Conservation (phyloP, 2,113 vertebrate species). For the Chloebia gouldiae region DNA sequence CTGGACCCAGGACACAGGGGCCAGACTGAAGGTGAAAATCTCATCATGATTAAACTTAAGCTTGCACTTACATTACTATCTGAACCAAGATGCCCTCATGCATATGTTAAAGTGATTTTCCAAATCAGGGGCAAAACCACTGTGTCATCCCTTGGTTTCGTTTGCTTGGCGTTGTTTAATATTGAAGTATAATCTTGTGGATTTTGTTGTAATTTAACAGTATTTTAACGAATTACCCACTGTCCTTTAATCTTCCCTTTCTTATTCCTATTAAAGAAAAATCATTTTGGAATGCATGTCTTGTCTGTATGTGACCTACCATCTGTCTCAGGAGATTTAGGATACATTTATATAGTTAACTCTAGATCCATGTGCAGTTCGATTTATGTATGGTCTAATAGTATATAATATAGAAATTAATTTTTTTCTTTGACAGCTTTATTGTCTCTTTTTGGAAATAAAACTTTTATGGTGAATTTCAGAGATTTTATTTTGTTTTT, state of each 20-base stretch:
- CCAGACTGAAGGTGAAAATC: not conserved
- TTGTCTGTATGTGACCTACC: slow-evolving; percentile 33
- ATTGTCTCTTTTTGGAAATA: slow-evolving; percentile 51
- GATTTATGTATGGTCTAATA: slow-evolving; percentile 59
- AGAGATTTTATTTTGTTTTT: slow-evolving; percentile 30
- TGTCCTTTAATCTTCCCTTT: slow-evolving; percentile 24
- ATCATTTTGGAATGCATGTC: slow-evolving; percentile 39
- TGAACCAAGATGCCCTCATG: not conserved
- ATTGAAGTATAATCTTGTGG: not conserved
- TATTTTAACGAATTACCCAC: slow-evolving; percentile 1
- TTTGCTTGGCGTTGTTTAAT: slow-evolving; percentile 10
- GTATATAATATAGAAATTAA: slow-evolving; percentile 18
- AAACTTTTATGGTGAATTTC: slow-evolving; percentile 36
- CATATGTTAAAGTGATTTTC: not conserved
- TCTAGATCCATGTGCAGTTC: slow-evolving; percentile 50
- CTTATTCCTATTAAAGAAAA: slow-evolving; percentile 23
- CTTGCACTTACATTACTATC: not conserved
- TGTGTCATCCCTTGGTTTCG: not conserved
- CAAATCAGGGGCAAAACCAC: not conserved
- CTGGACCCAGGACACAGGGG: not conserved
- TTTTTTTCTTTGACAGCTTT: slow-evolving; percentile 61
- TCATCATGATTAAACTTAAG: not conserved
- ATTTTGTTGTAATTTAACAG: slow-evolving; percentile 18
- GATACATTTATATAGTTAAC: slow-evolving; percentile 53
- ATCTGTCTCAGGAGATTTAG: slow-evolving; percentile 58